Evolutionary conservation across 2,113 vertebrate species (phyloP).

Genomic region (Syngnathus typhle): DNA sequence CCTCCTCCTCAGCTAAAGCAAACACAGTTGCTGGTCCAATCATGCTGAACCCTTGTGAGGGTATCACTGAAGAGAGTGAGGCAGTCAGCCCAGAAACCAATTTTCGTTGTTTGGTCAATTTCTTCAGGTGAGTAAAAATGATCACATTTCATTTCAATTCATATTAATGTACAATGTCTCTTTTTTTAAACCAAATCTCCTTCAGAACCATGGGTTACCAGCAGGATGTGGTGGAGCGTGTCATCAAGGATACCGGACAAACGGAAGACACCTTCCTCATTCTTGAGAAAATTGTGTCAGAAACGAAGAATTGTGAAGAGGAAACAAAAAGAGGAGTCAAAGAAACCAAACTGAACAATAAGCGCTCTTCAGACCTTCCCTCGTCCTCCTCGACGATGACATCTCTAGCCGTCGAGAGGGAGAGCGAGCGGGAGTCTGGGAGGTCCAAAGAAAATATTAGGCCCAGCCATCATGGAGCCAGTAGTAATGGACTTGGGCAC

Average conservation of each 20-base stretch:
- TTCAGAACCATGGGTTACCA: conserved; percentile 89
- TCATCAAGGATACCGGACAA: conserved; percentile 80
- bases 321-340: conserved; percentile 44
- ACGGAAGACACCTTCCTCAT: conserved; percentile 83
- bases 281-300: conserved; percentile 87
- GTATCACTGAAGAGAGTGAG: conserved; percentile 60
- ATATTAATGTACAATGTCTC: not conserved
- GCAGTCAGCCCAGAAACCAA: conserved; percentile 86
- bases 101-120: conserved; percentile 91
- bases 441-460: conserved; percentile 68
- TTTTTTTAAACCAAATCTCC: not conserved
- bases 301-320: conserved; percentile 62
- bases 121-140: conserved; percentile 73
- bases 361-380: conserved; percentile 22
- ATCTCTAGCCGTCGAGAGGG: conserved; percentile 43
- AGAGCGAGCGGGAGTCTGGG: conserved; percentile 35
- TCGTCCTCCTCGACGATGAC: conserved; percentile 25
- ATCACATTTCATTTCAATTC: not conserved
- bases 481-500: conserved; percentile 59
- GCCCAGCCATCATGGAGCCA: conserved; percentile 41
- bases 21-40: conserved; percentile 46
- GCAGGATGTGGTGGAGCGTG: conserved; percentile 86
- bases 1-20: conserved; percentile 42
- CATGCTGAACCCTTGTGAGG: conserved; percentile 57
- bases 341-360: conserved; percentile 36